Percentiles rank a stretch among this genome's conserved stretches.
Conservation (phyloP, 2,797 vertebrate species). For the Sciaenops ocellatus region DNA sequence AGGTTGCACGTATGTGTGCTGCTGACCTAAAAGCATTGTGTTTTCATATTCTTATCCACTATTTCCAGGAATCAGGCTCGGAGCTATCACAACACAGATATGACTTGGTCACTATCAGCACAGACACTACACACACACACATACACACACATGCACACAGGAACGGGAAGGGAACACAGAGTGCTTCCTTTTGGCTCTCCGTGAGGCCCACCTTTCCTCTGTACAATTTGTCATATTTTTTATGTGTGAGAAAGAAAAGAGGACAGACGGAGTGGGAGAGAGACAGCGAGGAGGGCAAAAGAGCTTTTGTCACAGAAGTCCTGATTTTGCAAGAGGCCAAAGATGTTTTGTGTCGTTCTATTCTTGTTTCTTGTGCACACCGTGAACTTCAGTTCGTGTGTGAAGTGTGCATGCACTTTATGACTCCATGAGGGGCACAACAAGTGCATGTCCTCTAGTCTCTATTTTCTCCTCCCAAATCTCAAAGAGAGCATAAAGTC, state of each 20-base stretch:
- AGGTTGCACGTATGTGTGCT: conserved; percentile 4
- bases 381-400: conserved; percentile 1
- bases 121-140: conserved; percentile 14
- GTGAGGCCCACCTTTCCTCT: conserved; percentile 76
- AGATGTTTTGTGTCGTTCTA: neutral
- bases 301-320: neutral
- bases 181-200: conserved; percentile 78
- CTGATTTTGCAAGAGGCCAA: neutral
- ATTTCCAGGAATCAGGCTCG: conserved; percentile 75
- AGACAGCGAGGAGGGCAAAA: neutral
- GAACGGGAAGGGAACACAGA: conserved; percentile 76
- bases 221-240: conserved; percentile 51
- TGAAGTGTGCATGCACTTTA: neutral
- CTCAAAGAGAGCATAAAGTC: conserved; percentile 34
- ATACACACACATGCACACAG: conserved; percentile 44
- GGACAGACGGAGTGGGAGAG: neutral
- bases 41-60: conserved; percentile 66
- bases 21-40: conserved; percentile 54
- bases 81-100: conserved; percentile 73
- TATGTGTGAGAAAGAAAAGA: conserved; percentile 1
- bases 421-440: conserved; percentile 16
- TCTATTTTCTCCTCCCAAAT: conserved; percentile 30
- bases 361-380: neutral
- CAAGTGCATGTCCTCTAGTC: conserved; percentile 12
- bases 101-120: conserved; percentile 46